These are phyloP conservation scores for Halichoerus grypus DNA, from an alignment of 2,113 vertebrate species.

Conservation along the genomic window DNA sequence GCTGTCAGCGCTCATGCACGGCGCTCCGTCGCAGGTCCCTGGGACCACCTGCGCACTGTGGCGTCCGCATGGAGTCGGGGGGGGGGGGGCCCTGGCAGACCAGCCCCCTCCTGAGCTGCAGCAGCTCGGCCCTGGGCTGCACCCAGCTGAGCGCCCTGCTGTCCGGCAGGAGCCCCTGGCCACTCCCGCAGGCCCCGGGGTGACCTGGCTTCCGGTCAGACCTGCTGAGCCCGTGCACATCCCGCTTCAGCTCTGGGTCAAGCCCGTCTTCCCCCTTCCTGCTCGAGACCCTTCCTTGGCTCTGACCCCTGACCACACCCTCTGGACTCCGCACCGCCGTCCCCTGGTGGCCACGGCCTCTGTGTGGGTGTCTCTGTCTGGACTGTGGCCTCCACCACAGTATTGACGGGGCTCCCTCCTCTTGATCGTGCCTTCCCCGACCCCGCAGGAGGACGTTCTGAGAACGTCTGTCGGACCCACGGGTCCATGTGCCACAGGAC, in stretches of 20 bases:
- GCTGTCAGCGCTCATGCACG: too few relatives aligned
- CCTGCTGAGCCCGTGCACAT: neutral
- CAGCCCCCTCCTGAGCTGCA: neutral
- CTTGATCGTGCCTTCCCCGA: rapidly evolving
- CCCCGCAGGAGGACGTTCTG: neutral
- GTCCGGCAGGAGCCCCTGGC: neutral
- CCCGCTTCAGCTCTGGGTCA: neutral
- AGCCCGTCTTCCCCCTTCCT: neutral
- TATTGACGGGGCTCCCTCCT: rapidly evolving
- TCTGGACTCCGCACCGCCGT: neutral
- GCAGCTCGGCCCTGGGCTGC: neutral
- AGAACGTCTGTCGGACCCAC: rapidly evolving
- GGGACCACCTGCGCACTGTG: rapidly evolving
- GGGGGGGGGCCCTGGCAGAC: too few relatives aligned
- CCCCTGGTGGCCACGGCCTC: rapidly evolving
- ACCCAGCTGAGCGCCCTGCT: neutral
- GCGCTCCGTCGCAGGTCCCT: neutral
- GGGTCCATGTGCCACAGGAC: neutral
- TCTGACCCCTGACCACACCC: neutral
- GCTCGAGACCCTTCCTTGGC: neutral
- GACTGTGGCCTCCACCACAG: rapidly evolving
- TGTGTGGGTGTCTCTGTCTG: neutral
- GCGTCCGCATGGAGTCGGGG: neutral
- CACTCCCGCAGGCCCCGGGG: rapidly evolving
- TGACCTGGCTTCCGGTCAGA: neutral